A percentile compares a stretch with the other conserved stretches of the same genome.
Conservation (phyloP, 2,888 invertebrate genomes). For the Tenthredo amoena region DNA sequence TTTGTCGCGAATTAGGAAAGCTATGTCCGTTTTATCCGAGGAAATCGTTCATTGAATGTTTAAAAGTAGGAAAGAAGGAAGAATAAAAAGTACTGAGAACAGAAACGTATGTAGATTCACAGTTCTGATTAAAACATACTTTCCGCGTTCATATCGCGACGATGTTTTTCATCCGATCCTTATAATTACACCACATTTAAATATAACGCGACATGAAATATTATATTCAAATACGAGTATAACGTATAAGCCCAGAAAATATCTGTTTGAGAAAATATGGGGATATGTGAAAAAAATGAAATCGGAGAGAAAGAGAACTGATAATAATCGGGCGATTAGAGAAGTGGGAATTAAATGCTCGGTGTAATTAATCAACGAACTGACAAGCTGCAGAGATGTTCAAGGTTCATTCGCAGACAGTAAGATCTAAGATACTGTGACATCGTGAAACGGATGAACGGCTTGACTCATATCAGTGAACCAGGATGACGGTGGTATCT, state of each 20-base stretch:
- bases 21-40: not conserved
- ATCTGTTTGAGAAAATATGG: not conserved
- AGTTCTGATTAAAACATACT: not conserved
- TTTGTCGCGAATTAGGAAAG: not conserved
- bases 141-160: not conserved
- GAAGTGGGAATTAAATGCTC: not conserved
- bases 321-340: too few species aligned
- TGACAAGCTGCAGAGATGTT: not conserved
- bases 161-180: not conserved
- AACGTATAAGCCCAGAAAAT: not conserved
- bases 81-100: not conserved
- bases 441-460: not conserved
- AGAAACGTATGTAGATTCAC: not conserved
- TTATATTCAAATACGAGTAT: not conserved
- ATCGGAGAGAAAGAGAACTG: not conserved
- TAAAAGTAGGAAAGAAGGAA: not conserved
- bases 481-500: not conserved
- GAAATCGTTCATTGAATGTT: not conserved
- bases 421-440: not conserved
- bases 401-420: not conserved
- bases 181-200: not conserved
- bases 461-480: not conserved
- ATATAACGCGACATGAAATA: not conserved
- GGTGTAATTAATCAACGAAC: not conserved
- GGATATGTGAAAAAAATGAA: not conserved